A percentile compares a stretch with the other conserved stretches of the same genome.
phyloP scores from a whole-genome alignment of 2,888 invertebrate genomes.

The Papilio elwesi region DNA sequence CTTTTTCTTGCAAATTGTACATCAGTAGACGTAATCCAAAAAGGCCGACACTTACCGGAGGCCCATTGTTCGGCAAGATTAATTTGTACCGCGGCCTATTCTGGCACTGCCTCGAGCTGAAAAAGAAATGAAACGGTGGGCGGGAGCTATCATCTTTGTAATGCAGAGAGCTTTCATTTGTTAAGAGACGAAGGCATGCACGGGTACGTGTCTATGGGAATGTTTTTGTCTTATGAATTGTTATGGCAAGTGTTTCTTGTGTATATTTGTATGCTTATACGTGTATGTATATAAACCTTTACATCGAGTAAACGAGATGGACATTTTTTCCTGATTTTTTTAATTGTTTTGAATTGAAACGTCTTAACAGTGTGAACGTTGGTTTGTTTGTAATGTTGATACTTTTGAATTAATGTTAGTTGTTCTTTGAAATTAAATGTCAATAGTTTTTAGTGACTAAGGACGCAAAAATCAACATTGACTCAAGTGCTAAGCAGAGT shows the following conservation, averaged over 20 bases:
- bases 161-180: slow-evolving; percentile 58
- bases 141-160: slow-evolving; percentile 59
- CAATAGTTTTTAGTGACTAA: too few relatives aligned
- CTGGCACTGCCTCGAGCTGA: slow-evolving; percentile 45
- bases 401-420: too few relatives aligned
- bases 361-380: too few relatives aligned
- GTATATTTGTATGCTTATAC: not conserved
- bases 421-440: too few relatives aligned
- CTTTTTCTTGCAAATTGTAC: slow-evolving; percentile 36
- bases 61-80: slow-evolving; percentile 68
- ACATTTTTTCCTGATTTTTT: too few relatives aligned
- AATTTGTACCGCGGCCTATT: slow-evolving; percentile 63
- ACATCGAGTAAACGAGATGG: not conserved
- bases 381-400: too few relatives aligned
- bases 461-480: too few relatives aligned
- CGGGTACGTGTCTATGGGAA: not conserved
- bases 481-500: too few relatives aligned
- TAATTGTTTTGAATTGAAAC: too few relatives aligned
- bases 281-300: not conserved
- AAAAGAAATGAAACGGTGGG: slow-evolving; percentile 59
- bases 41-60: slow-evolving; percentile 59
- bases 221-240: slow-evolving; percentile 20
- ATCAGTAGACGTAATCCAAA: slow-evolving; percentile 54
- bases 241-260: slow-evolving; percentile 12
- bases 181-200: slow-evolving; percentile 45